phyloP scores from a whole-genome alignment of 2,113 vertebrate species.

The Cromileptes altivelis region DNA sequence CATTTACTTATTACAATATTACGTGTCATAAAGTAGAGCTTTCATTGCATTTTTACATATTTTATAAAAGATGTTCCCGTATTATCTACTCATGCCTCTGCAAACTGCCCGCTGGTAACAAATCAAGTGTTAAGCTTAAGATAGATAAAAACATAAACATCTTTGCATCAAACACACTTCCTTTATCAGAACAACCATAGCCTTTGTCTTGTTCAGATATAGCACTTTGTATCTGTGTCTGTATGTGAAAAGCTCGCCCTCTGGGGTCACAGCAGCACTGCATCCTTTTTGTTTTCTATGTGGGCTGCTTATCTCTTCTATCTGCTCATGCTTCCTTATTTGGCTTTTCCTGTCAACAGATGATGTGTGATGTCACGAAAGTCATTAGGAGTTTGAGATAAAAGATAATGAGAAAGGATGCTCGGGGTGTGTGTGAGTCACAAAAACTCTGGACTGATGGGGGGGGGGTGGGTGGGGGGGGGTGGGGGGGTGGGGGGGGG shows the following conservation, averaged over 20 bases:
- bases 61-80: too few relatives aligned
- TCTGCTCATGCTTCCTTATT: constrained; percentile 73
- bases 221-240: constrained; percentile 11
- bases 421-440: constrained; percentile 3
- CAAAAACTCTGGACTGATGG: constrained; percentile 27
- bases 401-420: constrained; percentile 48
- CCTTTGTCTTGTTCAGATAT: constrained; percentile 20
- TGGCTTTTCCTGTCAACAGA: constrained; percentile 83
- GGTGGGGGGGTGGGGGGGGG: too few relatives aligned
- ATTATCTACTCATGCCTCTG: too few relatives aligned
- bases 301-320: constrained; percentile 57
- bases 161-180: constrained; percentile 32
- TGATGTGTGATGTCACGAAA: constrained; percentile 66
- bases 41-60: too few relatives aligned
- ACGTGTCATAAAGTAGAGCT: too few relatives aligned
- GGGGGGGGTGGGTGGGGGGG: too few relatives aligned
- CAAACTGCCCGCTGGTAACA: too few relatives aligned
- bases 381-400: constrained; percentile 55
- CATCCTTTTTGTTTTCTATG: constrained; percentile 47
- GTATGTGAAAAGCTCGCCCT: constrained; percentile 25
- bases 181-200: constrained; percentile 35
- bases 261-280: constrained; percentile 29
- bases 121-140: background rate
- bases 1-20: too few relatives aligned
- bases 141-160: constrained; percentile 32